A percentile compares a stretch with the other conserved stretches of the same genome.
phyloP scores from a whole-genome alignment of 2,888 invertebrate species.

The Parnassius mnemosyne region DNA sequence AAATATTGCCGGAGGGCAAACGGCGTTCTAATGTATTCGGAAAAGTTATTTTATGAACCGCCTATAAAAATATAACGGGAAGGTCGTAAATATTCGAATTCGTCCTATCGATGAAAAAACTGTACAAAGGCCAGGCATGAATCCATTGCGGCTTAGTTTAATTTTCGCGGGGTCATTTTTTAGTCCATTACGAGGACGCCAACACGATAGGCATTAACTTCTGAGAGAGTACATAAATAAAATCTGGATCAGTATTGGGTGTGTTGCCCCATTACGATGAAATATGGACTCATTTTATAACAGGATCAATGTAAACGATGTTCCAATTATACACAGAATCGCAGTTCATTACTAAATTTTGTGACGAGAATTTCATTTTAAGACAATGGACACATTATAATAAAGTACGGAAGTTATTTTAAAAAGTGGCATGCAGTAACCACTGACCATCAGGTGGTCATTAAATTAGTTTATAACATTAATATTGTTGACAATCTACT shows the following conservation, averaged over 20 bases:
- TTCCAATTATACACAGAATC: too few species aligned
- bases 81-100: slow-evolving; percentile 67
- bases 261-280: background rate
- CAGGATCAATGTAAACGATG: too few species aligned
- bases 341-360: too few species aligned
- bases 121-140: slow-evolving; percentile 21
- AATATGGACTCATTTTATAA: too few species aligned
- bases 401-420: too few species aligned
- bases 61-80: slow-evolving; percentile 73
- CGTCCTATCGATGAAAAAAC: slow-evolving; percentile 61
- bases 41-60: slow-evolving; percentile 72
- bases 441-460: too few species aligned
- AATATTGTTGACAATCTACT: too few species aligned
- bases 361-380: too few species aligned
- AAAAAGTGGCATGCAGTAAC: too few species aligned
- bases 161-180: slow-evolving; percentile 57
- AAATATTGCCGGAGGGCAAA: slow-evolving; percentile 63
- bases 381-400: too few species aligned
- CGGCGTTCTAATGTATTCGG: slow-evolving; percentile 66
- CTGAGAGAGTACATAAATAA: slow-evolving; percentile 19
- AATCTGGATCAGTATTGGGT: background rate
- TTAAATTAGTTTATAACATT: too few species aligned
- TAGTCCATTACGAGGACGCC: slow-evolving; percentile 44
- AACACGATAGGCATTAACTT: slow-evolving; percentile 10
- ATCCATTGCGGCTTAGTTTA: slow-evolving; percentile 49